phyloP scores from a whole-genome alignment of 2,888 invertebrate genomes.

The Lysandra coridon region DNA sequence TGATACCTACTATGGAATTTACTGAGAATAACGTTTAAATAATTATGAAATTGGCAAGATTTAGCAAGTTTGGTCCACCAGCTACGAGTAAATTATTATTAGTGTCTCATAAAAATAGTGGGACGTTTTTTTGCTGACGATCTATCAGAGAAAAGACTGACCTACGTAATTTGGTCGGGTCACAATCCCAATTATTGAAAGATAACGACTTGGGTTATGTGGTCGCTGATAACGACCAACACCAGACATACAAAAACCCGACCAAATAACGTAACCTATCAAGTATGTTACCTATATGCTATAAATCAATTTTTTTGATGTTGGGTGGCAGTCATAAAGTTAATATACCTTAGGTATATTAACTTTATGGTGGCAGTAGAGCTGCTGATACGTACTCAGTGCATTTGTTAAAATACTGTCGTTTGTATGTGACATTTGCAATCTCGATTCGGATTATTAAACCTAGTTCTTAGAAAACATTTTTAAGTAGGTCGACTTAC shows the following conservation, averaged over 20 bases:
- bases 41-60: background rate
- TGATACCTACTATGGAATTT: background rate
- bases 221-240: too few relatives aligned
- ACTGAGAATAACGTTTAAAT: background rate
- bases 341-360: too few relatives aligned
- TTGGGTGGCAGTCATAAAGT: background rate
- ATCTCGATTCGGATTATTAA: background rate
- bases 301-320: background rate
- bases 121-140: too few relatives aligned
- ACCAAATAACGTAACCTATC: too few relatives aligned
- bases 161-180: too few relatives aligned
- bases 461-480: background rate
- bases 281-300: too few relatives aligned
- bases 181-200: too few relatives aligned
- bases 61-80: background rate
- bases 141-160: too few relatives aligned
- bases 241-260: too few relatives aligned
- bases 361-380: background rate
- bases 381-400: background rate
- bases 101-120: too few relatives aligned
- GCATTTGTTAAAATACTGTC: background rate
- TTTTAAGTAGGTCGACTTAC: conserved; percentile 13
- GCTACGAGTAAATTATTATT: background rate
- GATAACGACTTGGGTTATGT: too few relatives aligned
- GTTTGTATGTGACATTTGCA: background rate